These are phyloP conservation scores for Urosaurus nigricauda DNA, from an alignment of 2,797 vertebrate genomes.

Conservation along the genomic window DNA sequence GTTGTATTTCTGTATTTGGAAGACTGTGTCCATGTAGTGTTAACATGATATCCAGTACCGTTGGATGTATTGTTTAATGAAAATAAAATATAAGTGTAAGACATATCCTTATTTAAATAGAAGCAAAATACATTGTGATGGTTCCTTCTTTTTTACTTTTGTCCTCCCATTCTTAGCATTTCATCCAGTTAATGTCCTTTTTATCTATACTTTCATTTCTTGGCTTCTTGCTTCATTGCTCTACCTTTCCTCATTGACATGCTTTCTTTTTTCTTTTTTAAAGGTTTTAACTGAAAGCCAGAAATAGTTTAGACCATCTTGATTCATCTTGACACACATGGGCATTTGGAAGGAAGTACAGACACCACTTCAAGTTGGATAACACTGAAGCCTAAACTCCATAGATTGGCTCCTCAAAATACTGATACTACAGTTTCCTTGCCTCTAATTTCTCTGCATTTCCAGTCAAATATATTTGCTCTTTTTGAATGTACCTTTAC, in stretches of 20 bases:
- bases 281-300: background rate
- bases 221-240: background rate
- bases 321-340: background rate
- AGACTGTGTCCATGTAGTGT: too few relatives aligned
- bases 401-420: background rate
- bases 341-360: background rate
- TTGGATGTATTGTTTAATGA: background rate
- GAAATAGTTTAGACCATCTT: background rate
- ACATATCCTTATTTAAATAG: background rate
- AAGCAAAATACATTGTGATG: background rate
- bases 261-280: background rate
- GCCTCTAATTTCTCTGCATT: background rate
- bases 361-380: background rate
- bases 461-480: background rate
- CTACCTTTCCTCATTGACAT: background rate
- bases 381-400: background rate
- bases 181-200: background rate
- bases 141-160: background rate
- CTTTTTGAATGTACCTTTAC: background rate
- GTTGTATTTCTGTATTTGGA: too few relatives aligned
- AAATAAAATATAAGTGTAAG: background rate
- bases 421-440: background rate
- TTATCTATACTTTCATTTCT: background rate
- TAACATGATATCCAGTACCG: too few relatives aligned
- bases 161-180: background rate